Evolutionary conservation across 2,888 invertebrate species (phyloP), one percentile per base, ranked within the genome.

Genomic region (Pachydiplax longipennis): DNA sequence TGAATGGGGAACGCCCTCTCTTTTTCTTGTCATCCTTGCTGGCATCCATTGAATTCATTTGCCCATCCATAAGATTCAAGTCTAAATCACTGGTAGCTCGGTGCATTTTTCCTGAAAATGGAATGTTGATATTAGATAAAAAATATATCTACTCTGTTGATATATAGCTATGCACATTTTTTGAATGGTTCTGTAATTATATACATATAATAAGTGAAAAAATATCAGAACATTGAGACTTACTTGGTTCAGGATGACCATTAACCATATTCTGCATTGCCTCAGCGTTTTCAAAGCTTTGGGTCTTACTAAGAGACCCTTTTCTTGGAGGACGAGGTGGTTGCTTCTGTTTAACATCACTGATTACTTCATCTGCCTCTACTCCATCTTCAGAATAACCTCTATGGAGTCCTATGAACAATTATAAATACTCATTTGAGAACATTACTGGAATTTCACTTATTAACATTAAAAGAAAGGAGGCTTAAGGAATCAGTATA

Each of bases 1-100:
- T 97, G 94, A 99, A 99, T 31, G 99, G 98, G 73, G 98, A 98
- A 92, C 98, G 96, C 90, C 98, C 98, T 15, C 98, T 95, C 93
- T 96, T 96, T 94, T 97, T 96, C 93, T 97, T 97, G 91, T 96
- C 95, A 92, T 96, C 95, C 92, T 96, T 96, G 12, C 95, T 95
- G 91, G 92, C 93, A 93, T 95, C 94, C 1, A 73, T 8, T 4
- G 73, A 73, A 73, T 73, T 73, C 92, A 94, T 94, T 61, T 87
- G 87, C 13, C 96, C 95, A 80, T 96, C 96, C 93, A 96, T 96
- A 18, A 96, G 95, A 8, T 96, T 96, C 95, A 97, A 96, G 92
- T 98, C 97, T 1, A 96, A 95, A 92, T 97, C 98, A 92, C 97
- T 97, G 0, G 96, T 95, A 0, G 97, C 96, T 10, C 97, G 95